Evolutionary conservation across 2,797 vertebrate genomes (phyloP).

Genomic region (Galaxias olidus): DNA sequence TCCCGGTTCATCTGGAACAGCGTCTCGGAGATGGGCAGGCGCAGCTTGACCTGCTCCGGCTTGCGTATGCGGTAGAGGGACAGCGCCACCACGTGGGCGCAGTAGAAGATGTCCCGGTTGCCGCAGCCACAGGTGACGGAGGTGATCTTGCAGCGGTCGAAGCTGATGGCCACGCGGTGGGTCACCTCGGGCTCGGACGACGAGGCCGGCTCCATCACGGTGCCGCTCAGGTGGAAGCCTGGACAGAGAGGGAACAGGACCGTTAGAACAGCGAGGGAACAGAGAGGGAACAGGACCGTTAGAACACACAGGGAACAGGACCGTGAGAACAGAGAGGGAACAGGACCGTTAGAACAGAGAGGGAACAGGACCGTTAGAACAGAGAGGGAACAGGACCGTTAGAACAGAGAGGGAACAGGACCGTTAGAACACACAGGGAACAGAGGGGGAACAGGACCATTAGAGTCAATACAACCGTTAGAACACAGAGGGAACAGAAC

Average conservation of each 20-base stretch:
- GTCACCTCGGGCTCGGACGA: constrained; percentile 89
- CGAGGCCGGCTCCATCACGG: constrained; percentile 88
- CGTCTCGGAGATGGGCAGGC: constrained; percentile 91
- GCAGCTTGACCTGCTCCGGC: constrained; percentile 92
- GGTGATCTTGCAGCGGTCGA: constrained; percentile 98
- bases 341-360: too few relatives aligned
- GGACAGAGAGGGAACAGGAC: constrained; percentile 21
- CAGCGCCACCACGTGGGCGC: constrained; percentile 95
- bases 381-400: too few relatives aligned
- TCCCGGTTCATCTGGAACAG: constrained; percentile 92
- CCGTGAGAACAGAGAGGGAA: too few relatives aligned
- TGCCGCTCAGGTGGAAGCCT: constrained; percentile 98
- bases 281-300: too few relatives aligned
- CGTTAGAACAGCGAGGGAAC: neutral
- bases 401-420: too few relatives aligned
- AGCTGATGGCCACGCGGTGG: constrained; percentile 98
- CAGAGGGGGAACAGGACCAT: too few relatives aligned
- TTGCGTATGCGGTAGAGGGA: constrained; percentile 97
- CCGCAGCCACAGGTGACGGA: constrained; percentile 97
- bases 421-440: too few relatives aligned
- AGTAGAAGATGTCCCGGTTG: constrained; percentile 98
- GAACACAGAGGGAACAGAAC: too few relatives aligned
- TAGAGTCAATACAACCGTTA: too few relatives aligned
- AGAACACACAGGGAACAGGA: too few relatives aligned
- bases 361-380: too few relatives aligned